Evolutionary conservation across 2,888 invertebrate genomes (phyloP), one percentile per base, ranked within the genome.

Genomic region (Clostera curtula): DNA sequence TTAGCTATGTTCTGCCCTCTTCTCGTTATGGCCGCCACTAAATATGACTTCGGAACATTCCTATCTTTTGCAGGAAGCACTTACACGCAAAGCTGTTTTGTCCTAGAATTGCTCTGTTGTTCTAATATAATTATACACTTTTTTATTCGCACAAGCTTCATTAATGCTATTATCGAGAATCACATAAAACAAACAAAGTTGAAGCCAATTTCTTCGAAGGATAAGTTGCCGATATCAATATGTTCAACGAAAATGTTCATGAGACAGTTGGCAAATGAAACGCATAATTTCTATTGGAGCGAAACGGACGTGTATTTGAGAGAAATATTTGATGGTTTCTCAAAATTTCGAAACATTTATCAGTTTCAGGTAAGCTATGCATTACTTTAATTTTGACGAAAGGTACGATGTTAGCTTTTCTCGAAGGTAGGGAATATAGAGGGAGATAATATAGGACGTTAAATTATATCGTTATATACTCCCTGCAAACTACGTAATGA

Each of bases 141-240:
- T 28, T 46, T 43, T 12, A 19, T 59, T 8, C 57, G 71, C 12
- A 24, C 66, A 2, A 50, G 54, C 4, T 65, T 63, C 24, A 36
- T 74, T 1, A 76, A 76, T 33, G 41, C 52, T 4, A 59, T 73
- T 2, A 49, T 75, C 13, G 37, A 34, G 5, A 72, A 67, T 20
- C 58, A 67, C 34, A 43, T 70, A 16, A 40, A 50, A 16, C 34
- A 25, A 14, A 36, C 39, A 18, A 37, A 38, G 7, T 19, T 18
- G 18, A 30, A 26, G 22, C 8, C 12, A 6, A 22, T 31, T 19
- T 24, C 28, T 8, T 13, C 32, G 16, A 34, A 16, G 18, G 29
- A 13, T 18, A 32, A 18, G 9, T 12, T 25, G 6, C 15, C 25
- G 3, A 25, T 40, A 20, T 21, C 34, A 3, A 29, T 34, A 12